A percentile compares a stretch with the other conserved stretches of the same genome.
Evolutionary conservation across 64 coral and sea anemone genomes (phyloP).

Genomic region (Porites lutea): DNA sequence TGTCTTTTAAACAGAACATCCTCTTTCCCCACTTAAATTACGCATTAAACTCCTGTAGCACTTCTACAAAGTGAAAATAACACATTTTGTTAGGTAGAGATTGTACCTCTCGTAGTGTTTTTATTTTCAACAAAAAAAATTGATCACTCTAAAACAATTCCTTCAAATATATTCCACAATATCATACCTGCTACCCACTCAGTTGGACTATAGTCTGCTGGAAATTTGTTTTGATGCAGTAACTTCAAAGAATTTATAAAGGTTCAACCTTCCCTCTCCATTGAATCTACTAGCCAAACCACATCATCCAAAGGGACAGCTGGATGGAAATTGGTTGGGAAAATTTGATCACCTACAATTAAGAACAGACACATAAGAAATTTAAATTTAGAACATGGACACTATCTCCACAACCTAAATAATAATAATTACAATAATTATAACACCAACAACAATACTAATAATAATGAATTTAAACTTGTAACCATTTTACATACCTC

Average conservation of each 20-base stretch:
- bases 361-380: not conserved
- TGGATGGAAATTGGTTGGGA: not conserved
- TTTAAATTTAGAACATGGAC: no score
- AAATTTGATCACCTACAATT: not conserved
- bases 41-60: no score
- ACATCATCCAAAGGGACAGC: slow-evolving; percentile 45
- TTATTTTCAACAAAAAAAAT: not conserved
- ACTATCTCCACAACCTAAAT: no score
- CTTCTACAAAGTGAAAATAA: no score
- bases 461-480: no score
- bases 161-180: not conserved
- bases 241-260: slow-evolving; percentile 54
- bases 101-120: no score
- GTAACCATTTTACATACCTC: no score
- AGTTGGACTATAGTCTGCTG: slow-evolving; percentile 57
- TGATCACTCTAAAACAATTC: not conserved
- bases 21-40: no score
- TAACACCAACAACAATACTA: no score
- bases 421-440: no score
- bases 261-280: slow-evolving; percentile 14
- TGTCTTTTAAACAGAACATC: no score
- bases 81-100: no score
- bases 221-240: slow-evolving; percentile 61
- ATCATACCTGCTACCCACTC: slow-evolving; percentile 71
- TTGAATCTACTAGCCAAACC: slow-evolving; percentile 30